A percentile compares a stretch with the other conserved stretches of the same genome.
Conservation (phyloP, 2,888 invertebrate species). For the Polylopha cassiicola region DNA sequence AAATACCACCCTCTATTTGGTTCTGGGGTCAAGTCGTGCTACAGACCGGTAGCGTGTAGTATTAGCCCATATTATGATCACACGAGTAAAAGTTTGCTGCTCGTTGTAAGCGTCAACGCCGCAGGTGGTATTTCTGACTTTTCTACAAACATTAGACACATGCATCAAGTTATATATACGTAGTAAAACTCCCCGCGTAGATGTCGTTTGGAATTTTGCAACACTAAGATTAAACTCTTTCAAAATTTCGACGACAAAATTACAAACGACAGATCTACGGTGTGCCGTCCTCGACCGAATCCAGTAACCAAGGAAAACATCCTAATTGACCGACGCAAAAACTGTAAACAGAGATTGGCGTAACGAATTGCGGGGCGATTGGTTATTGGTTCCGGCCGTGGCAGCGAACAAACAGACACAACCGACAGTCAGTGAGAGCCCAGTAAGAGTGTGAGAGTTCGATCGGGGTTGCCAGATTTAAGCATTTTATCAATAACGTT, state of each 20-base stretch:
- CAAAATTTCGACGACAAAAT: constrained; percentile 30
- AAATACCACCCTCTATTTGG: constrained; percentile 66
- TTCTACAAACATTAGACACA: constrained; percentile 64
- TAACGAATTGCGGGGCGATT: neutral
- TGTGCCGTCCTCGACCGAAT: constrained; percentile 1
- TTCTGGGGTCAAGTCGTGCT: neutral
- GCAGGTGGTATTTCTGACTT: constrained; percentile 67
- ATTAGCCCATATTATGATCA: constrained; percentile 4
- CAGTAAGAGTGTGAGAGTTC: constrained; percentile 15
- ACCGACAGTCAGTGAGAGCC: constrained; percentile 11
- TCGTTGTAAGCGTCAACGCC: constrained; percentile 29
- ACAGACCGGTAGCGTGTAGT: too few relatives aligned
- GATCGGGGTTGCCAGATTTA: constrained; percentile 4
- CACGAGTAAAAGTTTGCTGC: constrained; percentile 31
- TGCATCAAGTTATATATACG: constrained; percentile 51
- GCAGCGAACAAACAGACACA: neutral
- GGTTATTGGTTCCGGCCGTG: constrained; percentile 4
- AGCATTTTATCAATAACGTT: too few relatives aligned
- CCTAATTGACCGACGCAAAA: too few relatives aligned
- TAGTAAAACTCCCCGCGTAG: constrained; percentile 31
- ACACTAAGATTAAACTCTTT: neutral
- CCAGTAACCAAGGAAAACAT: constrained; percentile 5
- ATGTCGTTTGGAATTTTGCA: constrained; percentile 40
- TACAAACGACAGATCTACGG: constrained; percentile 35
- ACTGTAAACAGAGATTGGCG: too few relatives aligned